Base-by-base conservation (phyloP, 2,797 vertebrate genomes). In the Megaceryle alcyon region DNA sequence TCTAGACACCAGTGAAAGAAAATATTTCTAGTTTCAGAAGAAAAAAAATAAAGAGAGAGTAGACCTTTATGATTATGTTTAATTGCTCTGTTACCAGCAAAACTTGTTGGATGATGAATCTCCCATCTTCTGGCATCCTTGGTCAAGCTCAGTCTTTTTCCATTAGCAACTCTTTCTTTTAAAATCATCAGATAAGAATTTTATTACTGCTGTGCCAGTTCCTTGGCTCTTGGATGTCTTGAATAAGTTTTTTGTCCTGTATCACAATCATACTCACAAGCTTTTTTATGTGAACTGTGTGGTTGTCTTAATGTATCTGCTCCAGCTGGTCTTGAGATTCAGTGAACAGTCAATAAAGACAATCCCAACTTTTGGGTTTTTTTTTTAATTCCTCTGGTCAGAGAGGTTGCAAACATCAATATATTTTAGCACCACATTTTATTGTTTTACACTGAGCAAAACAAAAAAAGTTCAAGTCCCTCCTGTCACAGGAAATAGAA, bases 1-100 rank as follows among this genome's bases (percentile, higher is more conserved):
- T 96, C 88, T 90, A 96, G 95, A 94, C 92, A 95, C 68, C 35
- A 96, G 95, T 92, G 93, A 96, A 94, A 94, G 90, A 96, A 95
- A 96, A 94, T 96, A 95, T 97, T 97, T 95, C 90, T 93, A 57
- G 83, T 94, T 96, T 96, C 75, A 88, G 71, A 44, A 88, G 20
- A 21, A 86, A 87, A 96, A 84, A 81, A 82, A 83, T 61, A 84
- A 82, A 75, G 10, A 75, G 15, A 78, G 6, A 94, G 16, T 72
- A 95, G 87, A 95, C 87, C 83, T 91, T 92, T 91, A 69, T 91
- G 61, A 29, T 94, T 25, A 68, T 23, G 7, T 72, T 93, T 96
- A 95, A 86, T 90, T 92, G 14, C 53, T 79, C 21, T 84, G 48
- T 77, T 84, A 92, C 49, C 20, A 84, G 53, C 29, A 92, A 84